Evolutionary conservation across 2,888 invertebrate genomes (phyloP).

Genomic region (Diadegma fenestrale): DNA sequence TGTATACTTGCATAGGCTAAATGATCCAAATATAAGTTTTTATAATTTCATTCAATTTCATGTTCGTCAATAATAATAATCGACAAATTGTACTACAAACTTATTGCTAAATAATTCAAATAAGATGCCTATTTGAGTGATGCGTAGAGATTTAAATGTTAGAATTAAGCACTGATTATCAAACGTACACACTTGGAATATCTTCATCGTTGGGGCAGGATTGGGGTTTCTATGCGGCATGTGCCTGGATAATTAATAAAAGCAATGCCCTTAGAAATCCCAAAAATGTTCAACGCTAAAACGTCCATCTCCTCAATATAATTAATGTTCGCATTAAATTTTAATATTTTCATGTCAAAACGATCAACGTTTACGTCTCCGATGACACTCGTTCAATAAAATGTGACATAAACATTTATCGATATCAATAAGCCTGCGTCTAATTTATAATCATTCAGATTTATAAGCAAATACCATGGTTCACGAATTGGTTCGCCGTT

Average conservation of each 20-base stretch:
- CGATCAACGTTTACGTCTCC: too few relatives aligned
- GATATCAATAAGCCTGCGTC: too few relatives aligned
- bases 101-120: not conserved
- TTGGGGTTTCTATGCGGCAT: constrained; percentile 94
- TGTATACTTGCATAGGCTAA: too few relatives aligned
- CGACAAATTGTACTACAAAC: not conserved
- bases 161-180: not conserved
- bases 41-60: too few relatives aligned
- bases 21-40: too few relatives aligned
- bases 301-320: constrained; percentile 40
- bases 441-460: too few relatives aligned
- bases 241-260: constrained; percentile 87
- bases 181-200: constrained; percentile 42
- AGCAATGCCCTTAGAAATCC: constrained; percentile 95
- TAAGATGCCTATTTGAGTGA: not conserved
- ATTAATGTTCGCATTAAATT: not conserved
- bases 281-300: constrained; percentile 88
- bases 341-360: not conserved
- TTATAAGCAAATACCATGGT: too few relatives aligned
- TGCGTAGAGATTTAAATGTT: not conserved
- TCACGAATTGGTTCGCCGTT: too few relatives aligned
- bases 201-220: constrained; percentile 87
- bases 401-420: not conserved
- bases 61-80: not conserved
- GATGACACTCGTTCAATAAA: not conserved